Percentiles rank a stretch among this genome's conserved stretches.
Evolutionary conservation across 1,140 invertebrate species (phyloP).

Genomic region (Chionoecetes opilio): DNA sequence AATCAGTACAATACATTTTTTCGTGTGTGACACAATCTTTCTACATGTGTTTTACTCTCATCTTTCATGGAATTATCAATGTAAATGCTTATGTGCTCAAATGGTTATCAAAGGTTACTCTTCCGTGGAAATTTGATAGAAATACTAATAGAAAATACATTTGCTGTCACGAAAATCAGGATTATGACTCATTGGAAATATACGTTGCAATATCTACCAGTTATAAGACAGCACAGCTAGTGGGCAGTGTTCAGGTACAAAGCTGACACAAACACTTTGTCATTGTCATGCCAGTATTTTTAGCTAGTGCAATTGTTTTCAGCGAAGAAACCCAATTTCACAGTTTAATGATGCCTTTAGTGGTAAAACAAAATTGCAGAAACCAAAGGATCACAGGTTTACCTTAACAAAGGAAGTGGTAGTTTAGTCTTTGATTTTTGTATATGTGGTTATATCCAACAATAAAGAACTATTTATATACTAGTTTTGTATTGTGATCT

Average conservation of each 20-base stretch:
- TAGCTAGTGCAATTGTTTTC: slow-evolving; percentile 8
- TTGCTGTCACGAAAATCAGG: not conserved
- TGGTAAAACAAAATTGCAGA: not conserved
- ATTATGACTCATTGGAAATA: not conserved
- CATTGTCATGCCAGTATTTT: not conserved
- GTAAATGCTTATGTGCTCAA: slow-evolving; percentile 17
- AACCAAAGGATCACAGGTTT: slow-evolving; percentile 28
- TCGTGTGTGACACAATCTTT: slow-evolving; percentile 5
- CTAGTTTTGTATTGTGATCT: not conserved
- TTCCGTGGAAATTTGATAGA: not conserved
- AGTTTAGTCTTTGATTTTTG: slow-evolving; percentile 11
- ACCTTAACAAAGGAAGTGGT: slow-evolving; percentile 28
- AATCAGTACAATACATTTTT: not conserved
- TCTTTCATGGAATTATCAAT: not conserved
- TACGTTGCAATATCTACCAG: not conserved
- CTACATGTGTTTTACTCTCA: not conserved
- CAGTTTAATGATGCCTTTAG: not conserved
- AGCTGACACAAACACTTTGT: not conserved
- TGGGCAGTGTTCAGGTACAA: slow-evolving; percentile 27
- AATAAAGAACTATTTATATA: slow-evolving; percentile 32
- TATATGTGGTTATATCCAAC: slow-evolving; percentile 30
- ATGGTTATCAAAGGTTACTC: slow-evolving; percentile 28
- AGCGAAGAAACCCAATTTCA: not conserved
- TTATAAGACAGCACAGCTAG: not conserved
- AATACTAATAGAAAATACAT: not conserved